These are phyloP conservation scores for Lycaon pictus DNA, from an alignment of 2,113 vertebrate species.

Conservation along the genomic window DNA sequence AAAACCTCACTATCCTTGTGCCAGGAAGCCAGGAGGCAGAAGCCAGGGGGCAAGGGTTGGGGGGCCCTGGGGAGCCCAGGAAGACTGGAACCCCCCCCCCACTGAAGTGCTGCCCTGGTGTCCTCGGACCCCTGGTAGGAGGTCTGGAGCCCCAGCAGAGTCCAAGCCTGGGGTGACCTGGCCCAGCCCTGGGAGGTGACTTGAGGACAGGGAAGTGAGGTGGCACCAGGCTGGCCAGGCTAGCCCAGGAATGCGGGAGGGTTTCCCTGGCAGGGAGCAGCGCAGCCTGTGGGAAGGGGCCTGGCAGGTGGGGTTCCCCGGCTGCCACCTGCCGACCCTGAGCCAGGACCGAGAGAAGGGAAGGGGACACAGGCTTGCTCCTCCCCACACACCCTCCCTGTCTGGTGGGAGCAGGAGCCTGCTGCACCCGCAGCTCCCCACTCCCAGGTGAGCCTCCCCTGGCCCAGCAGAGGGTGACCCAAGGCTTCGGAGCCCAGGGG, in stretches of 20 bases:
- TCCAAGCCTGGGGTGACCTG: background rate
- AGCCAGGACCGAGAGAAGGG: background rate
- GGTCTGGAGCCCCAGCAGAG: background rate
- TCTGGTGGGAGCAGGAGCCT: background rate
- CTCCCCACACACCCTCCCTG: background rate
- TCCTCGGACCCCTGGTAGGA: background rate
- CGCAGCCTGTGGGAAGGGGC: background rate
- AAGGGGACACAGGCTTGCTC: background rate
- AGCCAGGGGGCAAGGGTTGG: background rate
- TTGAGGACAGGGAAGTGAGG: conserved; percentile 69
- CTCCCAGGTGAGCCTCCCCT: background rate
- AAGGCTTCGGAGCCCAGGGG: background rate
- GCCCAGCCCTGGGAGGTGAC: conserved; percentile 56
- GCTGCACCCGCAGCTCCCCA: background rate
- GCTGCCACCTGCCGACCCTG: conserved; percentile 31
- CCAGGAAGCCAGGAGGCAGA: background rate
- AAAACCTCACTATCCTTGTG: background rate
- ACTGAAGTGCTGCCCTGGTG: background rate
- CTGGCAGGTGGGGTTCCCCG: background rate
- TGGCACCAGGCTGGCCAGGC: conserved; percentile 9
- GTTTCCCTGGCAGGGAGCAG: conserved; percentile 42
- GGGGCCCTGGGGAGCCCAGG: background rate
- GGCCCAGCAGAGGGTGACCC: accelerated
- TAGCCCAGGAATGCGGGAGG: conserved; percentile 68
- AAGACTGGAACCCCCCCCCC: background rate